Evolutionary conservation across 1,140 invertebrate genomes (phyloP).

Genomic region (Bradysia coprophila): DNA sequence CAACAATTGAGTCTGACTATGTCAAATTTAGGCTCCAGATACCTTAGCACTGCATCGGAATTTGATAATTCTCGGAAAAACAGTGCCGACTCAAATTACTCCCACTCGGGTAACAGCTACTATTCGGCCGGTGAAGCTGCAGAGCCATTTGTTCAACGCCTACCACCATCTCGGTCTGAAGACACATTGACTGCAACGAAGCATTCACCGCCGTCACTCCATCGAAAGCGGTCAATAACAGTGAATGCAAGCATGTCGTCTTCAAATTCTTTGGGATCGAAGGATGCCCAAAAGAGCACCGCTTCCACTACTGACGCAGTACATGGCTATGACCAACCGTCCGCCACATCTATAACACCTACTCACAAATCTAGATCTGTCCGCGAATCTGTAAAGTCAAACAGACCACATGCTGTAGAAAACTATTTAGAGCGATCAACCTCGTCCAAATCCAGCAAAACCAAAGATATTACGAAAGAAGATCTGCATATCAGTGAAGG

Average conservation of each 20-base stretch:
- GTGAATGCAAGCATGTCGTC: slow-evolving; percentile 13
- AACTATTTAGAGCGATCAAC: slow-evolving; percentile 23
- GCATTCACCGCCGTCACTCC: slow-evolving; percentile 25
- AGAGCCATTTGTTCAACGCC: slow-evolving; percentile 16
- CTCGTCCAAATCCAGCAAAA: slow-evolving; percentile 10
- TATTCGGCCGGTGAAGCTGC: slow-evolving; percentile 12
- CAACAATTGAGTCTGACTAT: slow-evolving; percentile 44
- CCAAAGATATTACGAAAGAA: slow-evolving; percentile 5
- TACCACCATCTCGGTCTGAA: slow-evolving; percentile 57
- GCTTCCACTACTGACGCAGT: slow-evolving; percentile 29
- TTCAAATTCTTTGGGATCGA: slow-evolving; percentile 8
- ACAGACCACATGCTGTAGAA: slow-evolving; percentile 4
- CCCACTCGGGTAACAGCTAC: slow-evolving; percentile 14
- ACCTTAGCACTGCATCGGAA: slow-evolving; percentile 23
- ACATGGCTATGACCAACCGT: slow-evolving; percentile 31
- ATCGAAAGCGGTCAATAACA: slow-evolving; percentile 26
- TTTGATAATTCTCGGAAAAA: slow-evolving; percentile 37
- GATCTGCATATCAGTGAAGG: slow-evolving; percentile 2
- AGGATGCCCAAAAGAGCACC: slow-evolving; percentile 6
- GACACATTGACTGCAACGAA: slow-evolving; percentile 42
- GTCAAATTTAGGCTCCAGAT: slow-evolving; percentile 27
- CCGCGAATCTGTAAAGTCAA: neutral
- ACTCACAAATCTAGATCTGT: slow-evolving; percentile 3
- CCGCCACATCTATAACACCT: slow-evolving; percentile 23
- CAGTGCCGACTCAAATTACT: slow-evolving; percentile 33